These are phyloP conservation scores for Polyergus mexicanus DNA, from an alignment of 1,140 invertebrate genomes.

Conservation along the genomic window DNA sequence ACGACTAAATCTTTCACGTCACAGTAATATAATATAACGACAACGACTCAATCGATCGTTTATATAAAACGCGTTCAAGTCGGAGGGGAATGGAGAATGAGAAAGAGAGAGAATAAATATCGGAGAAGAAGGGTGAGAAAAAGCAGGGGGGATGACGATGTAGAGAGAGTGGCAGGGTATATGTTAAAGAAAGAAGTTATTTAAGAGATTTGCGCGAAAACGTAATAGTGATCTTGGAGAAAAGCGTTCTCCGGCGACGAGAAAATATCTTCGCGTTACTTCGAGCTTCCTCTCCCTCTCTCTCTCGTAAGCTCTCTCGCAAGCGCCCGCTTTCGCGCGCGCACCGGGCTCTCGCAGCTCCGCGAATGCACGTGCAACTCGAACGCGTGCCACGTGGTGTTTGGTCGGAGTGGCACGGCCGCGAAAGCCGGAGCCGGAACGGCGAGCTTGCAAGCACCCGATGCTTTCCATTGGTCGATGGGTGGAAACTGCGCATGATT, in stretches of 20 bases:
- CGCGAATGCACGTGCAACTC: slow-evolving; percentile 84
- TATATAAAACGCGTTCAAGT: slow-evolving; percentile 10
- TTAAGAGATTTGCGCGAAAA: not conserved
- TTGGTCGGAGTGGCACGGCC: slow-evolving; percentile 70
- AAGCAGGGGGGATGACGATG: not conserved
- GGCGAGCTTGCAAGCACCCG: slow-evolving; percentile 79
- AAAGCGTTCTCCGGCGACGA: not conserved
- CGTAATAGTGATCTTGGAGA: not conserved
- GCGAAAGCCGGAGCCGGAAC: slow-evolving; percentile 73
- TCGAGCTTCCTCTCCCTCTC: not conserved
- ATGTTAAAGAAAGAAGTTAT: slow-evolving; percentile 10
- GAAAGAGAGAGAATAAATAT: not conserved
- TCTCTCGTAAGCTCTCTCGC: slow-evolving; percentile 57
- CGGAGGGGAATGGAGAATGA: not conserved
- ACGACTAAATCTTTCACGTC: slow-evolving; percentile 49
- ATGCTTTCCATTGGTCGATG: slow-evolving; percentile 82
- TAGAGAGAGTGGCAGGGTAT: not conserved
- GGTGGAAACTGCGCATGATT: slow-evolving; percentile 85
- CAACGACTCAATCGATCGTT: slow-evolving; percentile 12
- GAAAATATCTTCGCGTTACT: not conserved
- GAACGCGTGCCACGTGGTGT: slow-evolving; percentile 85
- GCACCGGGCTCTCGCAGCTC: slow-evolving; percentile 76
- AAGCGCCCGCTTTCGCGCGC: slow-evolving; percentile 53
- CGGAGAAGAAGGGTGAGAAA: not conserved
- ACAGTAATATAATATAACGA: slow-evolving; percentile 23